phyloP scores from a whole-genome alignment of 1,140 invertebrate genomes.

The Andricus grossulariae region DNA sequence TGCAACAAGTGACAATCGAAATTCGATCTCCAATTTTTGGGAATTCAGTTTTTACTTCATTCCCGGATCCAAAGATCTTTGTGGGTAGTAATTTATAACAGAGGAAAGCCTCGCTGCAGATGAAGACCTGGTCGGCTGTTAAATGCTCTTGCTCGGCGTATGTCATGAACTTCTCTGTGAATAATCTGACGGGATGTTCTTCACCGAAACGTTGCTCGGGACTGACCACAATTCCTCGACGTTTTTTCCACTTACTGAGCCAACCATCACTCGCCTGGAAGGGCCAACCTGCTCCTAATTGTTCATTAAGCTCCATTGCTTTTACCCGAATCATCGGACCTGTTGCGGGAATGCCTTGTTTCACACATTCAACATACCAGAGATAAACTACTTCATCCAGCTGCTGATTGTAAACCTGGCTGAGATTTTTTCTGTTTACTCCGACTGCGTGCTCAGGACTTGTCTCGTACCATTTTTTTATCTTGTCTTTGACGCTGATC shows the following conservation, averaged over 20 bases:
- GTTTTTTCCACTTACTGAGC: constrained; percentile 7
- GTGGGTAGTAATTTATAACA: neutral
- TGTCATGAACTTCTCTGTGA: neutral
- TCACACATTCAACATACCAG: constrained; percentile 9
- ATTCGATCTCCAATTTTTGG: neutral
- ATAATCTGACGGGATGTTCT: neutral
- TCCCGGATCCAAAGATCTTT: neutral
- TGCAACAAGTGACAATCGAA: neutral
- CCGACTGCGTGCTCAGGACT: neutral
- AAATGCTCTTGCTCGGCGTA: neutral
- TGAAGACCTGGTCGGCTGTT: neutral
- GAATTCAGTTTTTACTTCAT: neutral
- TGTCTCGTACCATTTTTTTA: constrained; percentile 9
- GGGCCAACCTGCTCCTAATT: neutral
- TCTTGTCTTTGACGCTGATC: neutral
- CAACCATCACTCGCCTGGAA: constrained; percentile 9
- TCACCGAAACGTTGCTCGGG: neutral
- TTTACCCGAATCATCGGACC: neutral
- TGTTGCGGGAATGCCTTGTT: neutral
- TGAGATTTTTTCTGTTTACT: neutral
- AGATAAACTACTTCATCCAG: constrained; percentile 4
- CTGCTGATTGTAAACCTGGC: neutral
- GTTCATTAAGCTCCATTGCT: constrained; percentile 12
- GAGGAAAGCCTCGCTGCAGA: neutral
- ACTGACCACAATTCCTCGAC: neutral